Conservation (phyloP, 2,888 invertebrate species). For the Helleia helle region DNA sequence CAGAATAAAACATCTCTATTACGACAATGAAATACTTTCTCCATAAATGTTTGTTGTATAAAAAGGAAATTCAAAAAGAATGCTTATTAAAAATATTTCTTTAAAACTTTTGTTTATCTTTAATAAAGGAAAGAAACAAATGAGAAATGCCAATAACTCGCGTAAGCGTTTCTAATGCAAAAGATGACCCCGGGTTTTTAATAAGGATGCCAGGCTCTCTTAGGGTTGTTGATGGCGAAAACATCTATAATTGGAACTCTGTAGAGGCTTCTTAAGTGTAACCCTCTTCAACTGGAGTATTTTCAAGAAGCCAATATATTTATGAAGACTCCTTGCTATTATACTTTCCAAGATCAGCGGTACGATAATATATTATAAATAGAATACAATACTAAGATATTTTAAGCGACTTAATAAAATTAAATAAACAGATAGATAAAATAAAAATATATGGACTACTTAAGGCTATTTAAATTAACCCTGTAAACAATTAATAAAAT, state of each 20-base stretch:
- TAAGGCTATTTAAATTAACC: no score
- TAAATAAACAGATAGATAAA: no score
- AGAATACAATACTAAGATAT: no score
- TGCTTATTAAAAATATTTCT: no score
- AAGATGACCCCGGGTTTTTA: conserved; percentile 24
- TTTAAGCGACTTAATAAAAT: no score
- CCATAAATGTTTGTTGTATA: no score
- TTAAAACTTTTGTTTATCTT: no score
- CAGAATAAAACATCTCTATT: conserved; percentile 18
- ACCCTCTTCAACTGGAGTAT: conserved; percentile 49
- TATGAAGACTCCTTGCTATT: neutral
- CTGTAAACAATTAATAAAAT: no score
- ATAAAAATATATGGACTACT: no score
- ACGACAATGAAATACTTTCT: neutral
- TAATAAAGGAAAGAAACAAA: no score
- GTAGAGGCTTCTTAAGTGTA: conserved; percentile 49
- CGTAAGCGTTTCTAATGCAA: conserved; percentile 10
- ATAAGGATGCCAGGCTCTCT: conserved; percentile 18
- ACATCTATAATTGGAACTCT: conserved; percentile 62
- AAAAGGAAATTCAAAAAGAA: no score
- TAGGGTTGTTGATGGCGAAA: conserved; percentile 37
- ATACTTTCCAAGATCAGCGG: neutral
- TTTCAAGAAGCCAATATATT: conserved; percentile 23
- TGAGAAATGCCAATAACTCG: neutral
- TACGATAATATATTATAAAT: neutral